Evolutionary conservation across 2,113 vertebrate species (phyloP).

Genomic region (Pardalotus punctatus): DNA sequence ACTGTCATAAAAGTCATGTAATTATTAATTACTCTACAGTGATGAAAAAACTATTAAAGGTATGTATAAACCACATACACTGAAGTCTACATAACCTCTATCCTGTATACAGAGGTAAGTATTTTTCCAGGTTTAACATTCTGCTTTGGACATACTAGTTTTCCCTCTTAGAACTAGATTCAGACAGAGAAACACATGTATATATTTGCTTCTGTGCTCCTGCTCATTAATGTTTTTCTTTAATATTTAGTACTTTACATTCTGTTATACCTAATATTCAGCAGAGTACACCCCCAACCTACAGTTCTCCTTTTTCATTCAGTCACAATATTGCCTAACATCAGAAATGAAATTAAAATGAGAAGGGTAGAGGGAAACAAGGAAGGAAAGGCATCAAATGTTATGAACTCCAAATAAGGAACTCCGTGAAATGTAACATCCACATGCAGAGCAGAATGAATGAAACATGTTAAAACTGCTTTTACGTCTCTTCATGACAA

Average conservation of each 20-base stretch:
- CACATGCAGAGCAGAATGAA: background rate
- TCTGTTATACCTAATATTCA: background rate
- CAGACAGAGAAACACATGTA: background rate
- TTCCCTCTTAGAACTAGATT: background rate
- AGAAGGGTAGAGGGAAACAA: background rate
- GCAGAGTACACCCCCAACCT: accelerated
- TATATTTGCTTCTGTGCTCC: background rate
- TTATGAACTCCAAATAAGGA: background rate
- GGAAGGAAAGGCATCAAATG: background rate
- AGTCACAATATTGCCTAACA: background rate
- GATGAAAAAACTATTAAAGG: background rate
- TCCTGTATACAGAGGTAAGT: background rate
- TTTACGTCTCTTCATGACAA: background rate
- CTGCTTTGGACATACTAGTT: background rate
- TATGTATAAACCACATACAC: background rate
- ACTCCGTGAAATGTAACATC: background rate
- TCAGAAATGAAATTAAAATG: background rate
- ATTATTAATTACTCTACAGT: background rate
- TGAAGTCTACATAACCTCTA: background rate
- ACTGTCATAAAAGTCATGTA: background rate
- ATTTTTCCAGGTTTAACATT: background rate
- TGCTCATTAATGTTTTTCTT: background rate
- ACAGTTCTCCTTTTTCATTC: background rate
- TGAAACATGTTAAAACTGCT: background rate
- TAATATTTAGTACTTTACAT: background rate